phyloP scores from a whole-genome alignment of 1,140 invertebrate species.

The Laupala kohalensis region DNA sequence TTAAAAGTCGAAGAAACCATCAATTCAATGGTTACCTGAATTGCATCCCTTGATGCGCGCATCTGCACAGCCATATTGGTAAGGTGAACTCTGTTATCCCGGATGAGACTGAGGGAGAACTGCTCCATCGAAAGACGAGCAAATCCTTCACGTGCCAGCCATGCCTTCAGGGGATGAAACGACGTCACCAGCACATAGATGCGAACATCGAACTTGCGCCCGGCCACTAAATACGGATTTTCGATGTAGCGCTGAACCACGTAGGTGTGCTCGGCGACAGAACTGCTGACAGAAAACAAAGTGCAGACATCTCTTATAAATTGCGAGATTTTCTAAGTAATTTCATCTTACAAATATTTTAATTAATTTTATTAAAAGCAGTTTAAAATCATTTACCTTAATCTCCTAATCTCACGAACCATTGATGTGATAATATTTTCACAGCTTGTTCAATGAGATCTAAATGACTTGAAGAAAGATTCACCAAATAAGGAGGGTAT shows the following conservation, averaged over 20 bases:
- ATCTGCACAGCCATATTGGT: constrained; percentile 51
- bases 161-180: constrained; percentile 45
- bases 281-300: too few species aligned
- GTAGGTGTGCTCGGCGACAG: constrained; percentile 22
- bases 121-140: constrained; percentile 42
- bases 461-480: too few species aligned
- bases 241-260: constrained; percentile 42
- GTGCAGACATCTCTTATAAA: too few species aligned
- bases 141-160: constrained; percentile 48
- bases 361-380: too few species aligned
- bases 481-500: too few species aligned
- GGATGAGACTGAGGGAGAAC: constrained; percentile 36
- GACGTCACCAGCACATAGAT: constrained; percentile 45
- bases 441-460: too few species aligned
- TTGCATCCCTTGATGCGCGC: background rate
- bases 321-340: too few species aligned
- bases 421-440: too few species aligned
- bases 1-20: background rate
- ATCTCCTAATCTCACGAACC: too few species aligned
- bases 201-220: constrained; percentile 47
- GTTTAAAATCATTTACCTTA: too few species aligned
- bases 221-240: constrained; percentile 48
- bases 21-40: too few species aligned
- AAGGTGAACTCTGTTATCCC: constrained; percentile 35
- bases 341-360: too few species aligned